Conservation (phyloP, 1,140 invertebrate species). For the Bombus haemorrhoidalis region DNA sequence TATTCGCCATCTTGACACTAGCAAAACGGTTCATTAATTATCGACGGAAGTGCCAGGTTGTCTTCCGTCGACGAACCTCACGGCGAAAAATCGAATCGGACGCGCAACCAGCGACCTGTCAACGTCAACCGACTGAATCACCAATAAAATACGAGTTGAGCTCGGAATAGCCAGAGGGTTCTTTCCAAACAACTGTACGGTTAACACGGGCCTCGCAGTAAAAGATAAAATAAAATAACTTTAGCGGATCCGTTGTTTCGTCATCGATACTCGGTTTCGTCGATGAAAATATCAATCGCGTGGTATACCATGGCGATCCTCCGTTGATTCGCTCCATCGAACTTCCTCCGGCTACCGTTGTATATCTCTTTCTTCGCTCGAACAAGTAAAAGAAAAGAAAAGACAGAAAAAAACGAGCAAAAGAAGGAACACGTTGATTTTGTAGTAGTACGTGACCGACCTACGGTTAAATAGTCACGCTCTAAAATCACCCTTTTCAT, state of each 20-base stretch:
- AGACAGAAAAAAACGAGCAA: neutral
- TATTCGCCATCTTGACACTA: too few species aligned
- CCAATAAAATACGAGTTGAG: constrained; percentile 33
- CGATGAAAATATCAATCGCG: constrained; percentile 45
- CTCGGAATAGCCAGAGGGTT: neutral
- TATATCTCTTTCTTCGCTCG: constrained; percentile 3
- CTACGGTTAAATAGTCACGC: constrained; percentile 9
- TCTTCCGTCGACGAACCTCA: neutral
- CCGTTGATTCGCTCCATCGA: neutral
- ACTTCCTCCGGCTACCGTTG: neutral
- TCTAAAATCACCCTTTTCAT: constrained; percentile 25
- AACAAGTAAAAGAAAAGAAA: neutral
- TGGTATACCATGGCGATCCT: neutral
- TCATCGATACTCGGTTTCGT: constrained; percentile 10
- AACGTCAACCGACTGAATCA: constrained; percentile 41
- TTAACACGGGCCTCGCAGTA: neutral
- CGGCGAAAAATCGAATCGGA: constrained; percentile 25
- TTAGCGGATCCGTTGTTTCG: neutral
- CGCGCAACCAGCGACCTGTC: constrained; percentile 24
- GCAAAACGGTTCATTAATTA: constrained; percentile 44
- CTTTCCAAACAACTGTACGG: constrained; percentile 4
- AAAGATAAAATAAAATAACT: constrained; percentile 41
- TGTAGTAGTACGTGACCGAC: constrained; percentile 19
- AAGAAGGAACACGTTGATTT: constrained; percentile 24
- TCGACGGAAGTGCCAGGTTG: constrained; percentile 10